Percentiles rank a stretch among this genome's conserved stretches.
These are phyloP conservation scores for Spheniscus humboldti DNA, from an alignment of 2,797 vertebrate genomes.

Conservation along the genomic window DNA sequence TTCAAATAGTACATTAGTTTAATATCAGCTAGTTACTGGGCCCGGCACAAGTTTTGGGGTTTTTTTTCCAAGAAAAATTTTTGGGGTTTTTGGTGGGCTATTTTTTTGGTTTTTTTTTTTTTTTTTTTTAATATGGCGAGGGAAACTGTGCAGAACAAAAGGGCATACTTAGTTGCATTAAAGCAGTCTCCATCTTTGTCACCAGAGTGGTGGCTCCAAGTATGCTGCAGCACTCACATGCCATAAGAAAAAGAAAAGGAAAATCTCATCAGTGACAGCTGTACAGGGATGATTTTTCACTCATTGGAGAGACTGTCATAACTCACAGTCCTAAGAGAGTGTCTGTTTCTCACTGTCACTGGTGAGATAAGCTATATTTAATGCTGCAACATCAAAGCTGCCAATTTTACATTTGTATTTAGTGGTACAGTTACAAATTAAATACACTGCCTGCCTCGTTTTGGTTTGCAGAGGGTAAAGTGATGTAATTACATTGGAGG, in stretches of 20 bases:
- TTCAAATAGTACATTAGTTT: not conserved
- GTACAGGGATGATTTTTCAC: constrained; percentile 56
- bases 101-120: not conserved
- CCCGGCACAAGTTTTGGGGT: not conserved
- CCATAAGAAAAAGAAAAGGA: not conserved
- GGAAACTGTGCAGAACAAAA: not conserved
- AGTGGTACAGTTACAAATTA: constrained; percentile 27
- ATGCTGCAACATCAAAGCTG: constrained; percentile 40
- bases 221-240: not conserved
- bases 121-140: not conserved
- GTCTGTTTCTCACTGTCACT: constrained; percentile 65
- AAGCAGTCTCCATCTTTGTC: not conserved
- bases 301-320: constrained; percentile 60
- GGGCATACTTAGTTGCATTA: not conserved
- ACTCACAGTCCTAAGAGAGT: constrained; percentile 63
- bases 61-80: not conserved
- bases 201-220: not conserved
- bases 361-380: constrained; percentile 66
- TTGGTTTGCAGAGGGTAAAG: constrained; percentile 27
- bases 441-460: not conserved
- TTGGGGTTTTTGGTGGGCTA: not conserved
- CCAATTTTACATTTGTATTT: constrained; percentile 60
- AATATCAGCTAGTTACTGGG: not conserved
- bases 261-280: constrained; percentile 33
- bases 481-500: not conserved